Percentiles rank a stretch among this genome's conserved stretches.
Evolutionary conservation across 2,113 vertebrate genomes (phyloP).

Genomic region (Ophthalmotilapia sp.): DNA sequence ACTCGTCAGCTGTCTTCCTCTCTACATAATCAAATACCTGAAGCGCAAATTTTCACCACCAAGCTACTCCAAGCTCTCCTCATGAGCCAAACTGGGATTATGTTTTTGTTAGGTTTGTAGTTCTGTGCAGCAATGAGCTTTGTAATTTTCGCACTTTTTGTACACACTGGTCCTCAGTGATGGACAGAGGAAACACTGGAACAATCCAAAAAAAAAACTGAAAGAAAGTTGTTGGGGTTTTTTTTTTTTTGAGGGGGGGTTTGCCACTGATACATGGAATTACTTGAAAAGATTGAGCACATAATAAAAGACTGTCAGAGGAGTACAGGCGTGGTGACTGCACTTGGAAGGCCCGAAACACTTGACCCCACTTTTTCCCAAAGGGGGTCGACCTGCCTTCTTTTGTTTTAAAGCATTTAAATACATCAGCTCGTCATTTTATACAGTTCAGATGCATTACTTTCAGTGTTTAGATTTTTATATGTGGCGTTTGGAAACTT

Average conservation of each 20-base stretch:
- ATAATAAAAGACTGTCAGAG: background rate
- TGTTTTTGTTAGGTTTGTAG: background rate
- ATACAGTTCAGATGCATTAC: background rate
- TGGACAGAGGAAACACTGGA: conserved; percentile 12
- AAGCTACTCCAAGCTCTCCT: conserved; percentile 96
- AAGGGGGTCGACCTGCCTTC: conserved; percentile 15
- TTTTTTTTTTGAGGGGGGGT: background rate
- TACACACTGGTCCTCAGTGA: background rate
- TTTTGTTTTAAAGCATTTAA: conserved; percentile 4
- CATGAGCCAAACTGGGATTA: conserved; percentile 28
- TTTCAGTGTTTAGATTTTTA: conserved; percentile 22
- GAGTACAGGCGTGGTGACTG: background rate
- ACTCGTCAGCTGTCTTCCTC: conserved; percentile 97
- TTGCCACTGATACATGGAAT: conserved; percentile 21
- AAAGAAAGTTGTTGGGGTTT: background rate
- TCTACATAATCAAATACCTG: conserved; percentile 96
- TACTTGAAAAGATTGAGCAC: conserved; percentile 58
- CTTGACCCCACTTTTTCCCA: background rate
- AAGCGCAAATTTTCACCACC: conserved; percentile 95
- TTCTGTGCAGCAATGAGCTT: background rate
- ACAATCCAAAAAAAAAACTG: background rate
- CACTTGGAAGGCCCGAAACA: background rate
- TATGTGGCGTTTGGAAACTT: background rate
- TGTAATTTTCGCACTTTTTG: background rate
- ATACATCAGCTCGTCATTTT: conserved; percentile 30